These are phyloP conservation scores for Idaea biselata DNA, from an alignment of 2,888 invertebrate species.

Conservation along the genomic window DNA sequence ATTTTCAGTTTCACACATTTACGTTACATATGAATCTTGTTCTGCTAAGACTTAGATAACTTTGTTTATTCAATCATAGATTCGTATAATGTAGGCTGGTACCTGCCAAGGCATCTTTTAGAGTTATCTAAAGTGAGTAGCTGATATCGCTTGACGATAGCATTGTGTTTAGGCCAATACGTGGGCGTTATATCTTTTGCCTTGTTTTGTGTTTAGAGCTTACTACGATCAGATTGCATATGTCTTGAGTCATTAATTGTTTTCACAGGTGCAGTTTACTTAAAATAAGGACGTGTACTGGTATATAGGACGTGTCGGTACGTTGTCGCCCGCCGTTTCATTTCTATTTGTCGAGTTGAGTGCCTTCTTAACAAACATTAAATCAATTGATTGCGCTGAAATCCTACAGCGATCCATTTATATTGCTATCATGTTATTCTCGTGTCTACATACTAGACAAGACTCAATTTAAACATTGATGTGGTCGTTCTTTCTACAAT, in stretches of 20 bases:
- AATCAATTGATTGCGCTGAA: background rate
- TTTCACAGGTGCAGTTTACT: slow-evolving; percentile 31
- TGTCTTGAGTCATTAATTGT: slow-evolving; percentile 29
- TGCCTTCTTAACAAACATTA: background rate
- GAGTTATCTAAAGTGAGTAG: slow-evolving; percentile 14
- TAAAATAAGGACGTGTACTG: slow-evolving; percentile 21
- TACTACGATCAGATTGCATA: slow-evolving; percentile 19
- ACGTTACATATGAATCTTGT: too few relatives aligned
- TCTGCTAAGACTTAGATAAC: background rate
- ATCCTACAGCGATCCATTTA: background rate
- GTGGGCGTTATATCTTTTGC: slow-evolving; percentile 17
- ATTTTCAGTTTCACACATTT: background rate
- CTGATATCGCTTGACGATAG: slow-evolving; percentile 17
- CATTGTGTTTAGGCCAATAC: slow-evolving; percentile 21
- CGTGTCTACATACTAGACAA: slow-evolving; percentile 2
- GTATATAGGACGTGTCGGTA: background rate
- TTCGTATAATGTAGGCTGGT: background rate
- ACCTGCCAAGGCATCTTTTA: background rate
- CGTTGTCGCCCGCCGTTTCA: background rate
- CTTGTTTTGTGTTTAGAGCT: slow-evolving; percentile 20
- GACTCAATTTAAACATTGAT: slow-evolving; percentile 15
- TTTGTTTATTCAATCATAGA: background rate
- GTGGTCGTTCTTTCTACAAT: slow-evolving; percentile 23
- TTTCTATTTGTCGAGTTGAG: background rate
- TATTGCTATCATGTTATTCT: background rate